Evolutionary conservation across 2,113 vertebrate genomes (phyloP).

Genomic region (Micromys minutus): DNA sequence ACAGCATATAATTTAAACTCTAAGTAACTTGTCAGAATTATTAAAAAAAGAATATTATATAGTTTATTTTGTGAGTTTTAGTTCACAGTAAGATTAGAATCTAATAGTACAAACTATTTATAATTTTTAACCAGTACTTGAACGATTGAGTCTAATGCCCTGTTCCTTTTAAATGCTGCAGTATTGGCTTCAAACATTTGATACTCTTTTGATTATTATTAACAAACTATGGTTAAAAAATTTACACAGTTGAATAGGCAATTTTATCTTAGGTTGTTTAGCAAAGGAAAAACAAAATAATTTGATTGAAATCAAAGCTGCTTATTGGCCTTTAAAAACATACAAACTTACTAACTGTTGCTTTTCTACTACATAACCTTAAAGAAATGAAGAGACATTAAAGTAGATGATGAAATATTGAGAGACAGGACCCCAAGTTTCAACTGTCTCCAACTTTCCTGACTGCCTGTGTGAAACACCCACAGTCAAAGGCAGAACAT

Average conservation of each 20-base stretch:
- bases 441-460: background rate
- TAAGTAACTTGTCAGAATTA: background rate
- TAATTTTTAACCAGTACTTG: background rate
- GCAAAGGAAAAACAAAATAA: conserved; percentile 3
- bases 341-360: background rate
- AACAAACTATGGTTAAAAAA: background rate
- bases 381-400: background rate
- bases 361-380: background rate
- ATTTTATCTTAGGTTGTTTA: conserved; percentile 4
- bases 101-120: background rate
- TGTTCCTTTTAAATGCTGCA: background rate
- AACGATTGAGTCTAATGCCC: background rate
- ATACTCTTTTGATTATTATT: background rate
- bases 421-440: background rate
- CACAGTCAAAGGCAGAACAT: background rate
- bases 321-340: background rate
- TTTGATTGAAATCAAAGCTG: background rate
- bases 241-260: background rate
- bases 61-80: background rate
- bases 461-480: background rate
- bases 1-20: background rate
- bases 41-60: background rate
- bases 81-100: conserved; percentile 19
- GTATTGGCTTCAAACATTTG: background rate
- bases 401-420: background rate